Base-by-base conservation (phyloP, 2,113 vertebrate genomes). In the Rhinogobius similis region DNA sequence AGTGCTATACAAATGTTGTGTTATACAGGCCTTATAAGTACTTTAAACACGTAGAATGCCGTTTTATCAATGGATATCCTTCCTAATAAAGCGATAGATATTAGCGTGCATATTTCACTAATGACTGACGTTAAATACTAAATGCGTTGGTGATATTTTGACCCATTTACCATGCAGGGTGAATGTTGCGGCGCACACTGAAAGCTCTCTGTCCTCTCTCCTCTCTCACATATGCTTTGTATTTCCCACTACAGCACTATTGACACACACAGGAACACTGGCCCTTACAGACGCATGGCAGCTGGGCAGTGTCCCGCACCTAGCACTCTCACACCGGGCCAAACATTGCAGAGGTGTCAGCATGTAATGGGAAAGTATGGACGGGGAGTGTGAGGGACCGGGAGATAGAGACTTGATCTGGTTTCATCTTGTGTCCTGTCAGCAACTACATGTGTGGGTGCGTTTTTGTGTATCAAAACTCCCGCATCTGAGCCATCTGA, bases 221-320 rank as follows among this genome's bases (percentile, higher is more conserved):
- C 84, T 78, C 75, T 90, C 86, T 91, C 89, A 91, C 84, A 41
- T 89, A 91, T 59, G 77, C 88, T 89, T 88, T 88, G 88, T 91
- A 91, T 91, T 91, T 91, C 85, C 89, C 89, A 91, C 89, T 84
- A 85, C 83, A 79, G 46, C 79, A 88, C 83, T 83, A 89, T 64
- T 82, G 75, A 88, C 82, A 83, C 68, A 82, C 39, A 23, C 24
- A 38, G 39, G 38, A 46, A 36, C 65, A 62, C 68, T 65, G 63
- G 68, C 29, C 24, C 70, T n/a, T 48, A 69, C 53, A 68, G 48
- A 67, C 48, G 62, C 38, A 53, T 23, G 41, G 27, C 14, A 59
- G 46, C 55, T 39, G 24, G 36, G 67, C 63, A 52, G 62, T 55
- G 38, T 14, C 52, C 32, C 64, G 55, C 64, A 48, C 59, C 63